Evolutionary conservation across 37 sponge, comb jelly and placozoan genomes (phyloP), one percentile per base, ranked within the genome.

Genomic region (Axinella damicornis): DNA sequence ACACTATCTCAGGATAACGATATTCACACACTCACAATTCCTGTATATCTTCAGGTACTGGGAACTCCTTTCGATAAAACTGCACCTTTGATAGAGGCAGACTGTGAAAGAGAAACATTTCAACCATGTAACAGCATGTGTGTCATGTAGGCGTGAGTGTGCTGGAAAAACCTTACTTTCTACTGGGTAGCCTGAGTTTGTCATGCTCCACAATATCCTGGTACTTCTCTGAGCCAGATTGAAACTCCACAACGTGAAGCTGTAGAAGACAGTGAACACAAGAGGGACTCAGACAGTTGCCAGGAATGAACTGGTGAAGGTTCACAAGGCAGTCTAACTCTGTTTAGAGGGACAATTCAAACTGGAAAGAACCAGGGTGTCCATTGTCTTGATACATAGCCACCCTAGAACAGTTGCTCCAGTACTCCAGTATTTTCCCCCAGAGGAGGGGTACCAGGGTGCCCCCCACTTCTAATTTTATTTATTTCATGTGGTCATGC

Each of bases 181-280:
- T 39, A 40, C 88, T 92, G 27, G 93, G 88, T 5, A 71, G 34
- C 25, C 93, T 61, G 6, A 92, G 58, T 27, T 83, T 84, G 40
- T 88, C 80, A 27, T 76, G 80, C 32, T 92, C 93, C 56, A 92
- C 86, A 20, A 92, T 88, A 59, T 92, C 93, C 37, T 85, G 72
- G 64, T 85, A 91, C 69, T 80, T 85, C 65, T 85, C 76, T 1
- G 32, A 34, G 30, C 91, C 91, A 35, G 76, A 71, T 56, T 78
- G 67, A 46, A 91, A 91, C 77, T 85, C 86, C 28, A 91, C 85
- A 37, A 80, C 86, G 15, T 88, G 57, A 4, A 88, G 88, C 88
- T 87, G 57, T 0, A 80, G 46, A 46, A 46, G 46, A 46, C n/a
- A n/a, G n/a, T 12, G 46, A 46, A 4, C 46, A 46, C 9, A 9